Evolutionary conservation across 2,113 vertebrate species (phyloP).

Genomic region (Zosterops pallidus): DNA sequence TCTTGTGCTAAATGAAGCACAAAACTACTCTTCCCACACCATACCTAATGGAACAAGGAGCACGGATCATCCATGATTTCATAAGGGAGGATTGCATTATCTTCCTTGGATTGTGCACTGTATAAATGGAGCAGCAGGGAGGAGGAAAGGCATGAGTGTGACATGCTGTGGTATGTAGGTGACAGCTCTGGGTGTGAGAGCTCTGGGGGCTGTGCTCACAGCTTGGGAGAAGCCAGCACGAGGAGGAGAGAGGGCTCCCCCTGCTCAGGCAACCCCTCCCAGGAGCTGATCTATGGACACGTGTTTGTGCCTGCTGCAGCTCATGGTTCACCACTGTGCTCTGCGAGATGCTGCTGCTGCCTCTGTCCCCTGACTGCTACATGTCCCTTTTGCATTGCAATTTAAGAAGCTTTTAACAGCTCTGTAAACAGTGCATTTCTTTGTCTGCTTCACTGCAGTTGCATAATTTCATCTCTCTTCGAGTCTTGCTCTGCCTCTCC

Average conservation of each 20-base stretch:
- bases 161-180: not conserved
- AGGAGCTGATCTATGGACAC: not conserved
- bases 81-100: not conserved
- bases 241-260: not conserved
- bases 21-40: constrained; percentile 11
- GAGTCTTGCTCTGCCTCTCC: not conserved
- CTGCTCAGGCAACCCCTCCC: not conserved
- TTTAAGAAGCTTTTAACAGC: not conserved
- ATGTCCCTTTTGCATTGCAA: not conserved
- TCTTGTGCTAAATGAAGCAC: constrained; percentile 48
- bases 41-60: constrained; percentile 13
- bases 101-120: not conserved
- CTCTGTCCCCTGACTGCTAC: not conserved
- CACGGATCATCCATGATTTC: not conserved
- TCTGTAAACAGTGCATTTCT: not conserved
- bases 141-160: not conserved
- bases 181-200: constrained; percentile 9
- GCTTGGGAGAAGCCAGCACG: not conserved
- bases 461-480: not conserved
- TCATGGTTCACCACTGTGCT: not conserved
- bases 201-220: not conserved
- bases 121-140: not conserved
- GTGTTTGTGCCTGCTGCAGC: not conserved
- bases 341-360: not conserved
- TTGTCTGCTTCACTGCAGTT: not conserved